A percentile compares a stretch with the other conserved stretches of the same genome.
Evolutionary conservation across 2,888 invertebrate species (phyloP).

Genomic region (Athalia rosae): DNA sequence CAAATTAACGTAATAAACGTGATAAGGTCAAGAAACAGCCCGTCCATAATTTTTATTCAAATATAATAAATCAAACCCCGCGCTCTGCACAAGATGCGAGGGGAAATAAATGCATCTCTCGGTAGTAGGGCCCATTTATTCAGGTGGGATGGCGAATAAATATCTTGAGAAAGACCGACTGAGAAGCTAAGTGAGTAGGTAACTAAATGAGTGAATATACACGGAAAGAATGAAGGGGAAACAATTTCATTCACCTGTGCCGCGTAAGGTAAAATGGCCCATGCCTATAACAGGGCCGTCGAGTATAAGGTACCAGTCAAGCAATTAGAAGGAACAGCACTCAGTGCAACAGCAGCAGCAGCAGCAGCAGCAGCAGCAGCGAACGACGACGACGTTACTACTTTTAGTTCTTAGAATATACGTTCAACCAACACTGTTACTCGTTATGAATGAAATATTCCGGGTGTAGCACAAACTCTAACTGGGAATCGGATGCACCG

Average conservation of each 20-base stretch:
- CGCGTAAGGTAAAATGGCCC: conserved; percentile 21
- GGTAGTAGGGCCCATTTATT: background rate
- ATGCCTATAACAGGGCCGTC: conserved; percentile 31
- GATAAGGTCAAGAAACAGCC: too few relatives aligned
- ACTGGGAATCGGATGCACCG: conserved; percentile 48
- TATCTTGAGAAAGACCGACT: background rate
- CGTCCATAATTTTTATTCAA: too few relatives aligned
- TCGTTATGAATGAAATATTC: conserved; percentile 73
- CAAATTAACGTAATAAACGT: too few relatives aligned
- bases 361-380: background rate
- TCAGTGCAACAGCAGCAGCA: conserved; percentile 2
- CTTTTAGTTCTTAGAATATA: conserved; percentile 62
- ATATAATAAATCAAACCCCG: too few relatives aligned
- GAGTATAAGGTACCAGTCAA: conserved; percentile 28
- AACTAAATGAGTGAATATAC: background rate
- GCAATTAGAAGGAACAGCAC: conserved; percentile 44
- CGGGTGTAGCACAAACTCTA: conserved; percentile 61
- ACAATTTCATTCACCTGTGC: conserved; percentile 46
- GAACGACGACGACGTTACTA: background rate
- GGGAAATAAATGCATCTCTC: background rate
- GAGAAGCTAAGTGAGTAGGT: background rate
- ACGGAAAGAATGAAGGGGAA: background rate
- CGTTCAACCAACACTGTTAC: conserved; percentile 47
- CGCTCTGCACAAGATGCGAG: too few relatives aligned
- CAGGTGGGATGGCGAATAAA: conserved; percentile 10